Evolutionary conservation across 2,113 vertebrate genomes (phyloP).

Genomic region (Menura novaehollandiae): DNA sequence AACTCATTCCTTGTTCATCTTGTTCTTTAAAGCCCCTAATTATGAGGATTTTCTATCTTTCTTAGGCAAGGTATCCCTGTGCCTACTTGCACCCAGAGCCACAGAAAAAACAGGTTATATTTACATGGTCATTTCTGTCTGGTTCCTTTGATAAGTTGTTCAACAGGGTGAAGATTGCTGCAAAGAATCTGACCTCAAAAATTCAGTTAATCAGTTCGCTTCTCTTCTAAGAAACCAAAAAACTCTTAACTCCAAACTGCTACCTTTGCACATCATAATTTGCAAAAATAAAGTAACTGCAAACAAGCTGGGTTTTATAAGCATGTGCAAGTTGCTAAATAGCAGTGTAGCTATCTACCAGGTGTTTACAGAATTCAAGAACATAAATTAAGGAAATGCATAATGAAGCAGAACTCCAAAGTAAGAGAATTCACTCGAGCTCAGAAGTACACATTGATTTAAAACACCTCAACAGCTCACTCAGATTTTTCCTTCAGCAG

Average conservation of each 20-base stretch:
- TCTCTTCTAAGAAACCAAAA: background rate
- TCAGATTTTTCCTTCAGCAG: background rate
- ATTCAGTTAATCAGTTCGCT: background rate
- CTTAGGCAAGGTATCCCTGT: background rate
- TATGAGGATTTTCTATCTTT: background rate
- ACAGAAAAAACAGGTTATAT: rapidly evolving
- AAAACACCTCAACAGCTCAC: background rate
- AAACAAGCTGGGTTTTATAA: background rate
- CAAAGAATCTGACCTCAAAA: background rate
- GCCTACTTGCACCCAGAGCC: background rate
- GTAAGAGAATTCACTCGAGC: rapidly evolving
- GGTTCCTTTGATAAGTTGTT: background rate
- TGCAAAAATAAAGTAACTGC: background rate
- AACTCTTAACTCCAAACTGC: background rate
- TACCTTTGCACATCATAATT: background rate
- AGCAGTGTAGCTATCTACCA: background rate
- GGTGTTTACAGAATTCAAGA: background rate
- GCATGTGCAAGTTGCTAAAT: background rate
- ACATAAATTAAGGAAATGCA: background rate
- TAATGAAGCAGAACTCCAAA: background rate
- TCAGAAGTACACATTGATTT: background rate
- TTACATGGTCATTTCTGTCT: background rate
- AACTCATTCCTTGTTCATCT: background rate
- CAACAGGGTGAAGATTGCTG: background rate
- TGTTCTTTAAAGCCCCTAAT: background rate